Base-by-base conservation (phyloP, 2,113 vertebrate species). In the Centropristis striata region DNA sequence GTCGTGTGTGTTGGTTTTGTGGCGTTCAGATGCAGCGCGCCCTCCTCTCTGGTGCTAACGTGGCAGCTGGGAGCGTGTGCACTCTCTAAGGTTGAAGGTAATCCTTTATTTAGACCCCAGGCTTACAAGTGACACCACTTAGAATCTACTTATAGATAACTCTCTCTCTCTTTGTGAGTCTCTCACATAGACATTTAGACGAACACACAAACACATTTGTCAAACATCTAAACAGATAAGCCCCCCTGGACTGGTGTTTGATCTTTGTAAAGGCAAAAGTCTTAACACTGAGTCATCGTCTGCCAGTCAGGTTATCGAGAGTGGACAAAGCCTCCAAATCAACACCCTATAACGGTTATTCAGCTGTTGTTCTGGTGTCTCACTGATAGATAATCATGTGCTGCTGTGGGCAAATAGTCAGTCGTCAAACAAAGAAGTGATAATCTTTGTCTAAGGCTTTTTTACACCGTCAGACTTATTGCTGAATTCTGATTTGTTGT, bases 91-190 rank as follows among this genome's bases (percentile, higher is more conserved):
- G 84, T 81, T 86, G 71, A 81, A 82, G 80, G 60, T 87, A 87
- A 87, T 84, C 60, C 88, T 90, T 88, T 82, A 92, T 86, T 89
- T 91, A 86, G 88, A 88, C 70, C 49, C 27, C 13, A 55, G 72
- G 16, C 49, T 78, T 59, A 75, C 50, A 87, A 78, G 18, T 85
- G 85, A 85, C 83, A 88, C 78, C 78, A 23, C 58, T 25, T 21
- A 57, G 6, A 15, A 28, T 76, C 54, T 41, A 20, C 68, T 37
- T 65, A 39, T 49, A 58, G 50, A 58, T 1, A 32, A 44, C 42
- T 46, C 36, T 42, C 44, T 68, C 53, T 82, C 44, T 71, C 49
- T 82, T 59, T 81, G 28, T 67, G 16, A 42, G 28, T 58, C 39
- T 15, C 39, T 47, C 47, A 20, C 64, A 21, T 8, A 20, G 18